Evolutionary conservation across 2,113 vertebrate species (phyloP), one percentile per base, ranked within the genome.

Genomic region (Oostethus manadensis): DNA sequence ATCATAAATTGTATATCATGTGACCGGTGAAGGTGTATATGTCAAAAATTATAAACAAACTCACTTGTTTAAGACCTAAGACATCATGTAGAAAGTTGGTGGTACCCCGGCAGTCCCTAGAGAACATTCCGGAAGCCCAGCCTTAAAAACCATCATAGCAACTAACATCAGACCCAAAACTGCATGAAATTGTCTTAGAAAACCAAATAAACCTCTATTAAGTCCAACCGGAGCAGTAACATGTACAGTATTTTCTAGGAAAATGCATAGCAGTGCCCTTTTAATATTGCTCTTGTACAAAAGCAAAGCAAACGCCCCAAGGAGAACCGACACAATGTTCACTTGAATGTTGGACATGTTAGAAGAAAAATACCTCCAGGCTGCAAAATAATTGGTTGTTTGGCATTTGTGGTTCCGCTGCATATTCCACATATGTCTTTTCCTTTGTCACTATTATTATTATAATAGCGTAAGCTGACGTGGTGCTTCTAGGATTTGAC

Each of bases 301-400:
- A 63, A 70, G 23, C 1, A 33, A 33, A 33, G 29, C 29, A 33
- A n/a, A 63, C 0, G 46, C 58, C 73, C 66, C 14, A 6, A 51
- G 59, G 55, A 44, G 51, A 51, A 72, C 60, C 44, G 64, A 65
- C 20, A 5, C 47, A 29, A 13, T n/a, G 56, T 56, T 20, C 60
- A 50, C 59, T 75, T 80, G 74, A 74, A 76, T 70, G 76, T 66
- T 13, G 64, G 70, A 79, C 71, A 67, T 21, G 64, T n/a, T n/a
- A n/a, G 23, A 73, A 40, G 38, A 14, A 42, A 74, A 76, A 73
- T 54, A 50, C 80, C 88, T 73, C 59, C 4, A 60, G 79, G 84
- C 77, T 70, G 74, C 75, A 77, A 77, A 81, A 84, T 88, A 86
- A 87, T 85, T 87, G 85, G 68, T 62, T 84, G 58, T 78, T 83